These are phyloP conservation scores for Dicrostonyx torquatus DNA, from an alignment of 2,797 vertebrate genomes.

Conservation along the genomic window DNA sequence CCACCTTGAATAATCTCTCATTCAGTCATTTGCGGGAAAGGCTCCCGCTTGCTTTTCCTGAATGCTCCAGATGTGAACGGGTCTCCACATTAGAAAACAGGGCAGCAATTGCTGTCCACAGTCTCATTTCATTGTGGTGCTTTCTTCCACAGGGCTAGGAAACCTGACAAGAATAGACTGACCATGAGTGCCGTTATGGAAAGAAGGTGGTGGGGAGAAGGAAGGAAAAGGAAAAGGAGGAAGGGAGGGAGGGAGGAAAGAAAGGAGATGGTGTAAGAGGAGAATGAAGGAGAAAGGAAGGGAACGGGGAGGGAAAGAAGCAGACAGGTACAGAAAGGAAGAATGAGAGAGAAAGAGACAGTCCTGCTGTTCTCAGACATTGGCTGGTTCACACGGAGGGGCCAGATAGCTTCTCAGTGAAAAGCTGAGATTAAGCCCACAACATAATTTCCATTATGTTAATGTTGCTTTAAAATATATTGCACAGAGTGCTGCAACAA, in stretches of 20 bases:
- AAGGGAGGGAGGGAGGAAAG: not conserved
- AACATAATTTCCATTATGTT: conserved; percentile 92
- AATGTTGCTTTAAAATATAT: conserved; percentile 93
- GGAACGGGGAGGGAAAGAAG: not conserved
- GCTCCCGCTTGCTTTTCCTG: not conserved
- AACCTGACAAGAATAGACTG: not conserved
- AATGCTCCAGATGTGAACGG: not conserved
- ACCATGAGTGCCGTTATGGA: not conserved
- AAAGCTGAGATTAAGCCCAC: conserved; percentile 89
- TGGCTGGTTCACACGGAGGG: conserved; percentile 76
- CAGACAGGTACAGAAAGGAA: not conserved
- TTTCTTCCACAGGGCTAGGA: not conserved
- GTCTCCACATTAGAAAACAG: not conserved
- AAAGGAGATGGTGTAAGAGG: no score
- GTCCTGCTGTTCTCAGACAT: conserved; percentile 25
- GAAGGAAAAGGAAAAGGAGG: not conserved
- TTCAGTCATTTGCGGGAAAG: conserved; percentile 7
- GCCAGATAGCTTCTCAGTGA: conserved; percentile 83
- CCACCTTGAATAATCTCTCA: conserved; percentile 41
- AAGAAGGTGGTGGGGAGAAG: not conserved
- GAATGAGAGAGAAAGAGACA: not conserved
- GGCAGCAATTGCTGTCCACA: no score
- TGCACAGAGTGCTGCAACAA: conserved; percentile 90
- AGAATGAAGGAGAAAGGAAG: not conserved
- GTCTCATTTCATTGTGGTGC: no score